Base-by-base conservation (phyloP, 2,113 vertebrate species). In the Pedionomus torquatus region DNA sequence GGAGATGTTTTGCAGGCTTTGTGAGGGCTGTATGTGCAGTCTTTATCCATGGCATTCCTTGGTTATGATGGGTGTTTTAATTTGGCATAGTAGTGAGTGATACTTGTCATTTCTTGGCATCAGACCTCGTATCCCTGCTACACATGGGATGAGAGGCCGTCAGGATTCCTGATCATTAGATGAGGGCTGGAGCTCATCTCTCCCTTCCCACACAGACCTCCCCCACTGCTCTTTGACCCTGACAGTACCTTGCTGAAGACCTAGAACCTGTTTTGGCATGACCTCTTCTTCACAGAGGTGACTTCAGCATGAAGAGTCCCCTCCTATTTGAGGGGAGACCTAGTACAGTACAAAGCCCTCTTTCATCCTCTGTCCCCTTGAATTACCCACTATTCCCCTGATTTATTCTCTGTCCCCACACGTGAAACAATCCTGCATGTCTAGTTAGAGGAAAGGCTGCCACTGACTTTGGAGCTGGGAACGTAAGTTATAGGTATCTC, bases 91-190 rank as follows among this genome's bases (percentile, higher is more conserved):
- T 26, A n/a, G n/a, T n/a, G n/a, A n/a, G 49, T 26, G 35, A 4
- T 35, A 51, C 24, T 41, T 80, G 33, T 52, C 41, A 35, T 43
- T 66, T 75, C 11, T 44, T 65, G 23, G 26, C 17, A 12, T 57
- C 1, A 3, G 49, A 61, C 12, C 14, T 75, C 0, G 0, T 58
- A 23, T 69, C 11, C 25, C 14, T 43, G 41, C 23, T 31, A 26
- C 8, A 11, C 16, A 52, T 69, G 13, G 24, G 57, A 6, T 2
- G 1, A 82, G 57, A 57, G 13, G 20, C 28, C 2, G 0, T 41
- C 14, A 19, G 63, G 17, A 26, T 75, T 87, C 39, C 18, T 0
- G 1, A 5, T 43, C 37, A 28, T 41, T 43, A 68, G 37, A 7
- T 70, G 39, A 30, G 11, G 11, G 4, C 25, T 82, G 41, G 9